Evolutionary conservation across 2,113 vertebrate species (phyloP), one percentile per base, ranked within the genome.

Genomic region (Hassar affinis): DNA sequence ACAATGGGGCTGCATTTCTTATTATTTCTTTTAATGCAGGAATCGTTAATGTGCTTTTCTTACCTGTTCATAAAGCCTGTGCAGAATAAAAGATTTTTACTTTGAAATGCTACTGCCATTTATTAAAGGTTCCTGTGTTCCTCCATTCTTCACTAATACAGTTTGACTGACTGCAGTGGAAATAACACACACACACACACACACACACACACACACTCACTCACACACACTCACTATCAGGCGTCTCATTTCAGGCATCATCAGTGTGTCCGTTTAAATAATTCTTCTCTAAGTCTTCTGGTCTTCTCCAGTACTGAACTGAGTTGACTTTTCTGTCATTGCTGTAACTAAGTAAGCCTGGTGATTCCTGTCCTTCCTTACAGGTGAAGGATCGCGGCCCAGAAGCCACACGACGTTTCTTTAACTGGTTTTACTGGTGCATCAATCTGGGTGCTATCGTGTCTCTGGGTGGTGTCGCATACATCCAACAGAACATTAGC

Each of bases 401-500:
- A 0, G 98, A 99, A 90, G 97, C 98, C 78, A 98, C 97, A 0
- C 93, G 97, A 1, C 93, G 97, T 54, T 99, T 99, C 92, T 99
- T 99, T 88, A 99, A 99, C 89, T 98, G 97, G 98, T 99, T 99
- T 91, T 99, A 99, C 80, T 99, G 98, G 98, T 98, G 97, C 93
- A 99, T 99, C 85, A 99, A 99, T 52, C 86, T 99, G 88, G 98
- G 98, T 56, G 98, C 98, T 0, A 97, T 99, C 85, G 1, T 99
- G 0, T 98, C 98, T 0, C 92, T 99, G 78, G 97, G 98, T 20
- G 95, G 95, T 64, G 94, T 98, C 66, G 97, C 96, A 0, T 99
- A 98, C 89, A 93, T 99, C 59, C 98, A 99, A 86, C 98, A 99
- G 92, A 99, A 98, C 0, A 10, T 94, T 78, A 94, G 91, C 88